Base-by-base conservation (phyloP, 2,797 vertebrate species). In the Manis crassicaudata region DNA sequence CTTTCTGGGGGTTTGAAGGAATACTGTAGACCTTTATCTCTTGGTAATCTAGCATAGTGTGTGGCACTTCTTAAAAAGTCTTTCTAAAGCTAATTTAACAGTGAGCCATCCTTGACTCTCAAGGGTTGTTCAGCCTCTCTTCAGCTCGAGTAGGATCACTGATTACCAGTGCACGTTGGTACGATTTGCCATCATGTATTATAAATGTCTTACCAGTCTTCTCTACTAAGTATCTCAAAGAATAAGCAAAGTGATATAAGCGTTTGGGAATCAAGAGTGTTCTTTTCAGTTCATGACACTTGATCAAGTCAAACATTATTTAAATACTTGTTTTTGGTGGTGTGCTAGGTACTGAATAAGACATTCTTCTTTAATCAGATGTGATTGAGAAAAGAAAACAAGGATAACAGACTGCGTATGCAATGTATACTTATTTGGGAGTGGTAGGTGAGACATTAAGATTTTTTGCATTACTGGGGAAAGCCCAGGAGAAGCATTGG, bases 1-100 rank as follows among this genome's bases (percentile, higher is more conserved):
- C 63, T 56, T 85, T 93, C 81, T 87, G 82, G 79, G 63, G 40
- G 63, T 94, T 90, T 95, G 75, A 94, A 95, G 84, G 94, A 80
- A 84, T 27, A 29, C 54, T 63, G 16, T 62, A 32, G 62, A 68
- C 21, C 46, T 70, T 75, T 80, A 46, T 92, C 94, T 46, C 43
- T 70, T 21, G 77, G 77, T 88, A 46, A 85, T 88, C 72, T 29
- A 1, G 68, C 11, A 4, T 17, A 40, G 75, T 50, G 25, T 50
- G 62, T 60, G 81, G 17, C 77, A 62, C 18, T 81, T 77, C 46
- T 81, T 75, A 63, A 75, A 87, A 62, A 37, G 62, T 76, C 81
- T 90, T 89, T 90, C 63, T 76, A 16, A 80, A 56, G 75, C 62
- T 37, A 1, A 9, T 20, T 32, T 65, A 40, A 56, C 73, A 23